Evolutionary conservation across 2,797 vertebrate species (phyloP).

Genomic region (Calcarius lapponicus): DNA sequence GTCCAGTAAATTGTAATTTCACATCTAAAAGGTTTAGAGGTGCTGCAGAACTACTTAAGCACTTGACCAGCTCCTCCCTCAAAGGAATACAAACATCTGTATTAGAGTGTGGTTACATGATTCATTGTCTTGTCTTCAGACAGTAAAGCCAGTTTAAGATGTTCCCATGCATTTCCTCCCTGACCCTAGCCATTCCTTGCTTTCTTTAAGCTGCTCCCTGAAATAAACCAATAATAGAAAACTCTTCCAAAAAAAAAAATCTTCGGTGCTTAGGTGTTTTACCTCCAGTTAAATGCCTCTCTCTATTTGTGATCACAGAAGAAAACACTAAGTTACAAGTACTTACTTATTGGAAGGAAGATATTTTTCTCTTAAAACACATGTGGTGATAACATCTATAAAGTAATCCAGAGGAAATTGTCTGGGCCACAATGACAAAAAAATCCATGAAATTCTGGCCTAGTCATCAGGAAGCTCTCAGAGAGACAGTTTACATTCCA

Average conservation of each 20-base stretch:
- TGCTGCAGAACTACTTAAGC: background rate
- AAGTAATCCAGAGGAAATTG: background rate
- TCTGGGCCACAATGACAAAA: background rate
- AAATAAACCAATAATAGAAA: background rate
- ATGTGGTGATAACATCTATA: background rate
- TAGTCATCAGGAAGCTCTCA: background rate
- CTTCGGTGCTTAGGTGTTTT: background rate
- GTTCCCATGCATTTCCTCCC: background rate
- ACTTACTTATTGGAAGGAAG: background rate
- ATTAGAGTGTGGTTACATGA: background rate
- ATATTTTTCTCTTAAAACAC: background rate
- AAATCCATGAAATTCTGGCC: background rate
- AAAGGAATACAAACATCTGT: slow-evolving; percentile 7
- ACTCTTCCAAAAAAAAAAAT: background rate
- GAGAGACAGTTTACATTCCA: background rate
- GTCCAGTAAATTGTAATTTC: background rate
- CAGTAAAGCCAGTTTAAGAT: background rate
- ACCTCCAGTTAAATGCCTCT: background rate
- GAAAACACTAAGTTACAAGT: background rate
- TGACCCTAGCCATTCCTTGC: background rate
- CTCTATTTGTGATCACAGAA: background rate
- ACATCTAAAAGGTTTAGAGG: background rate
- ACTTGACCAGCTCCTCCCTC: background rate
- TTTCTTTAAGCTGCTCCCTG: background rate
- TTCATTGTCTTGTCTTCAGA: background rate